Evolutionary conservation across 30 jellyfish, hydroid and myxozoan species (phyloP).

Genomic region (Sanderia malayensis): DNA sequence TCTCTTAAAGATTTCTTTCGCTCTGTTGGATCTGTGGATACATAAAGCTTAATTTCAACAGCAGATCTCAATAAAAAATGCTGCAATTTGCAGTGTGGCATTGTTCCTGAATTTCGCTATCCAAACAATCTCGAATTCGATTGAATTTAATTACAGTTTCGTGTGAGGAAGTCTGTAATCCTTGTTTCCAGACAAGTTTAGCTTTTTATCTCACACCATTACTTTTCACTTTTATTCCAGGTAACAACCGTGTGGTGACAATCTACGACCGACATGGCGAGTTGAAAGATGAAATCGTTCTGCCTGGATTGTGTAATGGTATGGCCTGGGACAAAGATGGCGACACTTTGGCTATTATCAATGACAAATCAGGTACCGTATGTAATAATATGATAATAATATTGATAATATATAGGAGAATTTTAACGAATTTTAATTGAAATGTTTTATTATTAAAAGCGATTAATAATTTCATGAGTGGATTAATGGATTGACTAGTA

Average conservation of each 20-base stretch:
- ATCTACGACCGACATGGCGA: conserved; percentile 97
- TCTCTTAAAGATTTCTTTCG: conserved; percentile 87
- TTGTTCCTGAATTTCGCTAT: too few relatives aligned
- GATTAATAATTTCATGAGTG: background rate
- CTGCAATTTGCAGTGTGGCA: too few relatives aligned
- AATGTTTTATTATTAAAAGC: too few relatives aligned
- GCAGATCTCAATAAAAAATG: too few relatives aligned
- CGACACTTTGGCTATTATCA: conserved; percentile 82
- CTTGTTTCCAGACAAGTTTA: background rate
- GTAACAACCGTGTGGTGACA: conserved; percentile 76
- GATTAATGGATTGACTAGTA: background rate
- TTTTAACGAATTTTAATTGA: too few relatives aligned
- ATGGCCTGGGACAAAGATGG: conserved; percentile 96
- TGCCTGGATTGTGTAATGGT: conserved; percentile 85
- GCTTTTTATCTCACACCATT: background rate
- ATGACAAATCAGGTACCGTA: conserved; percentile 91
- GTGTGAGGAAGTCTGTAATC: too few relatives aligned
- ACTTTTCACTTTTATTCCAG: conserved; percentile 4
- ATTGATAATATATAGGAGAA: too few relatives aligned
- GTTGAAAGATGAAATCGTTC: conserved; percentile 78
- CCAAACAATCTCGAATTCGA: too few relatives aligned
- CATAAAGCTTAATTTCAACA: conserved; percentile 84
- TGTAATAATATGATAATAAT: too few relatives aligned
- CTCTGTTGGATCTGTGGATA: conserved; percentile 64
- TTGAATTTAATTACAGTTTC: too few relatives aligned